These are phyloP conservation scores for Chironex yamaguchii DNA, from an alignment of 30 jellyfish, hydroid and myxozoan species.

Conservation along the genomic window DNA sequence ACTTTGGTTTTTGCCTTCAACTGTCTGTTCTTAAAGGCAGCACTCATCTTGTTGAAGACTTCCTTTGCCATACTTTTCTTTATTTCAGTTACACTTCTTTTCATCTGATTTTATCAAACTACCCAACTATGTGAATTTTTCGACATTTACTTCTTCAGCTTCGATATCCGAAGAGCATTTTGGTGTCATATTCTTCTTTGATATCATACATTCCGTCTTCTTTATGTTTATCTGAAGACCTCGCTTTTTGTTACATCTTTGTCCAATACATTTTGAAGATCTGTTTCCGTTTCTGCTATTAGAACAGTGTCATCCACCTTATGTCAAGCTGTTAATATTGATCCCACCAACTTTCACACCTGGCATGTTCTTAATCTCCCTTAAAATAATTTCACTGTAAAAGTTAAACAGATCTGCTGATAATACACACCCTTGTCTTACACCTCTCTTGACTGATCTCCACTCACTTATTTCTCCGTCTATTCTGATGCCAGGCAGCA, in stretches of 20 bases:
- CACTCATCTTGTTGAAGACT: not conserved
- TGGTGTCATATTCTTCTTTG: not conserved
- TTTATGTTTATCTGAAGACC: slow-evolving; percentile 3
- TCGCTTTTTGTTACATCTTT: slow-evolving; percentile 4
- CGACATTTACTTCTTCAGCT: slow-evolving; percentile 2
- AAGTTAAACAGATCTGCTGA: too few species aligned
- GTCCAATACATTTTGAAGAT: slow-evolving; percentile 15
- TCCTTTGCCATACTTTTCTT: slow-evolving; percentile 11
- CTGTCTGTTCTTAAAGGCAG: not conserved
- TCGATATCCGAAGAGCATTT: slow-evolving; percentile 4
- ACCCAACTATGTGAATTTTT: slow-evolving; percentile 1
- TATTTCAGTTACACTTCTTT: not conserved
- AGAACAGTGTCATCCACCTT: slow-evolving; percentile 47
- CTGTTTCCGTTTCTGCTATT: slow-evolving; percentile 29
- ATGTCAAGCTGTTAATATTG: slow-evolving; percentile 4
- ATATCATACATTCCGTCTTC: not conserved
- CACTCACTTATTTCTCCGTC: too few species aligned
- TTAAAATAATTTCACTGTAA: not conserved
- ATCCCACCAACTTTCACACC: slow-evolving; percentile 19
- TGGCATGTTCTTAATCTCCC: not conserved
- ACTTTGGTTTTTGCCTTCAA: not conserved
- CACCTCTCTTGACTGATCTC: too few species aligned
- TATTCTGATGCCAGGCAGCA: too few species aligned
- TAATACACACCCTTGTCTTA: too few species aligned
- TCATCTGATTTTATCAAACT: slow-evolving; percentile 11